Evolutionary conservation across 1,140 invertebrate species (phyloP), one percentile per base, ranked within the genome.

Genomic region (Heliconius hewitsoni): DNA sequence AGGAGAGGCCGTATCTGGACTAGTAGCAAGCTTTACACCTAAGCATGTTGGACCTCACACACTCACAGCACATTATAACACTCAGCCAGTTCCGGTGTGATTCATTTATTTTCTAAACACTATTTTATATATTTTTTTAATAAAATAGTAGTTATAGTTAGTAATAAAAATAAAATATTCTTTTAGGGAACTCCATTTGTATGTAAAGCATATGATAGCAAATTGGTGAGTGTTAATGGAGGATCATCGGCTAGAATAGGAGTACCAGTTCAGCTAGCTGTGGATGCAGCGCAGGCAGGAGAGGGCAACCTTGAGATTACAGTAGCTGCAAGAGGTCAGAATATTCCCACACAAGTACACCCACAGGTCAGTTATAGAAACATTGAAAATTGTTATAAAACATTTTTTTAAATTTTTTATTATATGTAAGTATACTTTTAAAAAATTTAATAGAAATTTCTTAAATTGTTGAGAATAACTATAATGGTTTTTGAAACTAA

Each of bases 271-370:
- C 98, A 98, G 89, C 98, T 99, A 88, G 98, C 97, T 50, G 99
- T 99, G 55, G 98, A 99, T 95, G 99, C 98, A 9, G 98, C 97
- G 82, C 97, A 98, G 93, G 98, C 99, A 76, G 99, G 99, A 19
- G 99, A 99, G 95, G 99, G 99, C 55, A 99, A 99, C 94, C 95
- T 99, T 72, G 99, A 99, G 95, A 99, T 99, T 57, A 98, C 98
- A 30, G 99, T 99, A 82, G 98, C 97, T 81, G 98, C 98, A 55
- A 96, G 98, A 89, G 98, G 98, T 8, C 96, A 98, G 71, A 99
- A 99, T 90, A 98, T 99, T 83, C 98, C 98, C 23, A 99, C 99
- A 37, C 98, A 99, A 96, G 98, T 99, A n/a, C 98, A 98, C 92
- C 98, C 98, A 16, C 97, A 99, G 85, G 98, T 98, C 84, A 96